These are phyloP conservation scores for Pseudochromis fuscus DNA, from an alignment of 2,797 vertebrate species.

Conservation along the genomic window DNA sequence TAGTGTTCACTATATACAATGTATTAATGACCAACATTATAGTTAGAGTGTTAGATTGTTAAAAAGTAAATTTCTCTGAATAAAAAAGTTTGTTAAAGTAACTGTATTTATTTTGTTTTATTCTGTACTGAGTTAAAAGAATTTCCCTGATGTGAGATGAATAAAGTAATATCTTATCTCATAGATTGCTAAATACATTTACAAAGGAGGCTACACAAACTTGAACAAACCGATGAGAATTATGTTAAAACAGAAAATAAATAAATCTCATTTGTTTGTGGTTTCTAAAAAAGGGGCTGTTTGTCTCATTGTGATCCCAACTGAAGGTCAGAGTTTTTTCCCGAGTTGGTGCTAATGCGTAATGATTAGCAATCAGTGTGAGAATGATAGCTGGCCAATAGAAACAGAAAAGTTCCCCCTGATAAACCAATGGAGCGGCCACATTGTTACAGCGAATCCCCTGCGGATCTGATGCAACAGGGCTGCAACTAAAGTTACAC, in stretches of 20 bases:
- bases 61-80: no score
- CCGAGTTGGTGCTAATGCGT: constrained; percentile 47
- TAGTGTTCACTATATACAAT: not conserved
- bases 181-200: no score
- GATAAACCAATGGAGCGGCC: constrained; percentile 78
- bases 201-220: no score
- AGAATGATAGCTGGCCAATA: constrained; percentile 74
- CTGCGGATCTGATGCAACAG: constrained; percentile 89
- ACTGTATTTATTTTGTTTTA: no score
- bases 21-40: not conserved
- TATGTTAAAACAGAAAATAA: no score
- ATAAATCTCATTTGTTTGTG: no score
- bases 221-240: no score
- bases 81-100: not conserved
- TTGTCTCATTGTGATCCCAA: not conserved
- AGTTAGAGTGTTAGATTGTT: no score
- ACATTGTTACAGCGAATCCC: constrained; percentile 82
- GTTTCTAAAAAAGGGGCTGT: not conserved
- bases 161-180: no score
- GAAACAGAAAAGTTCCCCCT: constrained; percentile 70
- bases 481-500: constrained; percentile 87
- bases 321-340: constrained; percentile 19
- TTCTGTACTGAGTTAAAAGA: no score
- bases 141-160: no score
- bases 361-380: constrained; percentile 71